These are phyloP conservation scores for Delichon dasypus DNA, from an alignment of 2,797 vertebrate species.

Conservation along the genomic window DNA sequence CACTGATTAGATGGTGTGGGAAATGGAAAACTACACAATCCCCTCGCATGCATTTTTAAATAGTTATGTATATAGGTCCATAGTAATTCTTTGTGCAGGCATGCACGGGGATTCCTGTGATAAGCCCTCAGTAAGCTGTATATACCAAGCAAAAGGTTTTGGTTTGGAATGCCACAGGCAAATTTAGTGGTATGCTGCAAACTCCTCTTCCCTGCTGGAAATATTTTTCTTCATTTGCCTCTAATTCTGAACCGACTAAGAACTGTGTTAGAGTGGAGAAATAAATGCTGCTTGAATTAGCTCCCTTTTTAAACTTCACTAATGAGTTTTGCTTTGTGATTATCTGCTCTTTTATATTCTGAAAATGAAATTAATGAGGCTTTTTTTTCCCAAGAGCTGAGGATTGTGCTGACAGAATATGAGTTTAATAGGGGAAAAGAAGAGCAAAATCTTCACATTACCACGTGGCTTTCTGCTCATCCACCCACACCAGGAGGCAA, in stretches of 20 bases:
- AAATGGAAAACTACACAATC: background rate
- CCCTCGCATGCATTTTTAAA: background rate
- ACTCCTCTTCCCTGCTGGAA: background rate
- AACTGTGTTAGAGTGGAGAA: background rate
- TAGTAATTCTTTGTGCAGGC: background rate
- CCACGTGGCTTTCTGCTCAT: slow-evolving; percentile 15
- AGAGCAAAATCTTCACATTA: slow-evolving; percentile 31
- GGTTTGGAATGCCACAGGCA: background rate
- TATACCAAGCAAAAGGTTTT: background rate
- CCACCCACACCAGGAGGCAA: slow-evolving; percentile 39
- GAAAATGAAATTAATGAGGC: slow-evolving; percentile 46
- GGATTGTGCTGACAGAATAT: slow-evolving; percentile 26
- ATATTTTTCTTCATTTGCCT: background rate
- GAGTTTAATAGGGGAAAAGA: slow-evolving; percentile 29
- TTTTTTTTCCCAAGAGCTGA: background rate
- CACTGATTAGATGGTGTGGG: background rate
- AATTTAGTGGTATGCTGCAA: background rate
- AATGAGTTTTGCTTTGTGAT: slow-evolving; percentile 5
- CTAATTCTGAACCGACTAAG: background rate
- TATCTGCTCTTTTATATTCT: slow-evolving; percentile 34
- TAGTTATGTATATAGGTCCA: background rate
- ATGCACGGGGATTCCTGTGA: background rate
- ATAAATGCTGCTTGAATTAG: slow-evolving; percentile 22
- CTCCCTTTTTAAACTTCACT: background rate
- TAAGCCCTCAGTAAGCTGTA: background rate